These are phyloP conservation scores for Platyrinchus mystaceus DNA, from an alignment of 2,797 vertebrate species.

Conservation along the genomic window DNA sequence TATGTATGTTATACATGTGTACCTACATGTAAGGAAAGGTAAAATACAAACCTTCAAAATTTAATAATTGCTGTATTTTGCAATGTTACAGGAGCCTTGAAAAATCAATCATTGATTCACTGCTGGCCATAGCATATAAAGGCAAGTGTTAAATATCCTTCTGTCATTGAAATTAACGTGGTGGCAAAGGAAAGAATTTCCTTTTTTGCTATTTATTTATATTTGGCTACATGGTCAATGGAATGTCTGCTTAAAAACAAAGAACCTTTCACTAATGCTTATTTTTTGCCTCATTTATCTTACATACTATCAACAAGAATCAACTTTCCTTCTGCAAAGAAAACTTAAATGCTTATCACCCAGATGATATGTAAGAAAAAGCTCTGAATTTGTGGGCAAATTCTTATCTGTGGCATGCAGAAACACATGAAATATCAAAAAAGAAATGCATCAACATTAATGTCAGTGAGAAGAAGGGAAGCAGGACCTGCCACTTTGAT, in stretches of 20 bases:
- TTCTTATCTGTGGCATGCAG: slow-evolving; percentile 53
- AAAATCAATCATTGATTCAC: slow-evolving; percentile 22
- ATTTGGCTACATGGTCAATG: background rate
- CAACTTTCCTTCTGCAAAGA: slow-evolving; percentile 4
- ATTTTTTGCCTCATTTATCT: slow-evolving; percentile 50
- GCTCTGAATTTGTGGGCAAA: background rate
- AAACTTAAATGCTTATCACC: background rate
- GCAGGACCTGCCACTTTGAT: slow-evolving; percentile 8
- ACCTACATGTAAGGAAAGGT: background rate
- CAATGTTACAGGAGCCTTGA: background rate
- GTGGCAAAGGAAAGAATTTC: slow-evolving; percentile 24
- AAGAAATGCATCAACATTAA: slow-evolving; percentile 52
- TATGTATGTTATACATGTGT: background rate
- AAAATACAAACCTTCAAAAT: slow-evolving; percentile 7
- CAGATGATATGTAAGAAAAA: slow-evolving; percentile 9
- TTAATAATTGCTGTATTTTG: background rate
- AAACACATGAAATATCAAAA: slow-evolving; percentile 42
- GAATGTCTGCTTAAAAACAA: slow-evolving; percentile 45
- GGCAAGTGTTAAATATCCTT: slow-evolving; percentile 20
- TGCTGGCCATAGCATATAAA: background rate
- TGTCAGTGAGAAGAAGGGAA: slow-evolving; percentile 8
- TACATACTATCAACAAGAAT: slow-evolving; percentile 19
- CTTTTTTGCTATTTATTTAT: slow-evolving; percentile 22
- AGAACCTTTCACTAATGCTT: slow-evolving; percentile 11
- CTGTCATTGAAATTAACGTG: slow-evolving; percentile 31